Percentiles rank a stretch among this genome's conserved stretches.
Conservation (phyloP, 2,888 invertebrate species). For the Lathronympha strigana region DNA sequence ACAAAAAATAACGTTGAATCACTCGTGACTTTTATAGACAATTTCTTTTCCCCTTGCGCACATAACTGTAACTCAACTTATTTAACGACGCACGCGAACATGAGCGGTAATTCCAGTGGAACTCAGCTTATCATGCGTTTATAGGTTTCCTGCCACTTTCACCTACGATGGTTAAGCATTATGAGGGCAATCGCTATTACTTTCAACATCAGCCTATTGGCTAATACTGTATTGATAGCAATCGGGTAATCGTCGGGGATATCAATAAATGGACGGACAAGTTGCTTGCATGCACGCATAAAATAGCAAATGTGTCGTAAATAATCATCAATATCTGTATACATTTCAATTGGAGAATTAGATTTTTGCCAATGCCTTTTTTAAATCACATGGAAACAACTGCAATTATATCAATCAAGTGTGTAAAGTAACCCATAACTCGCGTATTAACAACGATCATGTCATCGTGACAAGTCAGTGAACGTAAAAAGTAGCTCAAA, state of each 20-base stretch:
- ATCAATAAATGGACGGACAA: constrained; percentile 5
- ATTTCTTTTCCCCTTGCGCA: background rate
- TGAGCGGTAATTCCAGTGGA: background rate
- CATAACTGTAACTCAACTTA: background rate
- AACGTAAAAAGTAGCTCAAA: background rate
- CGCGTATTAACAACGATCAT: no score
- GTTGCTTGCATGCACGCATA: background rate
- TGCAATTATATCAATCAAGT: no score
- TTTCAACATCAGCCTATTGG: background rate
- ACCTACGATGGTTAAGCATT: constrained; percentile 1
- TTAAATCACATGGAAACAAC: no score
- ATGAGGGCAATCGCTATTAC: background rate
- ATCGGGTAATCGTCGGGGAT: constrained; percentile 9
- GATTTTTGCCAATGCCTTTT: no score
- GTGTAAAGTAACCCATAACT: no score
- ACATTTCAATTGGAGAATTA: no score
- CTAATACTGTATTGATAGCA: constrained; percentile 15
- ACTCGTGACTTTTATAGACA: background rate
- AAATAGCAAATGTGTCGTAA: background rate
- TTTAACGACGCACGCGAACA: background rate
- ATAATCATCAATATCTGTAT: no score
- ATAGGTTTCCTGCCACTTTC: constrained; percentile 24
- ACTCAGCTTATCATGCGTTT: background rate
- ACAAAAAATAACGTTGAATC: background rate
- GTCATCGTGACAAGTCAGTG: no score